Evolutionary conservation across 2,888 invertebrate genomes (phyloP), one percentile per base, ranked within the genome.

Genomic region (Tryphoninae sp.): DNA sequence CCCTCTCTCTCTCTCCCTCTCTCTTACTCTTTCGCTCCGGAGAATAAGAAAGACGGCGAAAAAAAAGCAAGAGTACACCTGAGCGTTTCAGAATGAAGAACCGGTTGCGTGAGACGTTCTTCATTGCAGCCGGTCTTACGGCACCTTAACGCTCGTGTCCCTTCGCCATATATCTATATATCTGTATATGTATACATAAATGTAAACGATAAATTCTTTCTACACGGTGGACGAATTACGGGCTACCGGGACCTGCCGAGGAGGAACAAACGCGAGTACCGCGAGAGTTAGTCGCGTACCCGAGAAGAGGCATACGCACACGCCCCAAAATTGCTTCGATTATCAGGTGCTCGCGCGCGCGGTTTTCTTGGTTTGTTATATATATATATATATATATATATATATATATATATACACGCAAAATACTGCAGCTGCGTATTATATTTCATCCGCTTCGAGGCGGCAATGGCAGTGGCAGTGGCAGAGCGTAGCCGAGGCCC

Each of bases 241-340:
- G 62, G 73, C 71, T 71, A 81, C 78, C 69, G 64, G 49, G 64
- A 69, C 58, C 22, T 19, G 19, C 26, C 62, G 51, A 45, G 53
- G 19, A 23, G 53, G 49, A 40, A 59, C 45, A 45, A 53, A 33
- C n/a, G 55, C 40, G 49, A 33, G 62, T 67, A 51, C 71, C 23
- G 16, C 59, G 65, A 75, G 45, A 45, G 45, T 45, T 13, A 33
- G 75, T 74, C 71, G 40, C 16, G 49, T 13, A 62, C 23, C 19
- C 53, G 19, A 53, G n/a, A 40, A 65, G 73, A 68, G 65, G 69
- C 77, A 73, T 74, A 76, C 78, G 76, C 82, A 73, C 78, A 76
- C 78, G 76, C 82, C 76, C 82, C 81, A 55, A 82, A 82, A 82
- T 82, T 82, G 82, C 82, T 76, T 82, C 82, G 82, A 82, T 82